Conservation (phyloP, 2,797 vertebrate genomes). For the Ctenopoma multispine region DNA sequence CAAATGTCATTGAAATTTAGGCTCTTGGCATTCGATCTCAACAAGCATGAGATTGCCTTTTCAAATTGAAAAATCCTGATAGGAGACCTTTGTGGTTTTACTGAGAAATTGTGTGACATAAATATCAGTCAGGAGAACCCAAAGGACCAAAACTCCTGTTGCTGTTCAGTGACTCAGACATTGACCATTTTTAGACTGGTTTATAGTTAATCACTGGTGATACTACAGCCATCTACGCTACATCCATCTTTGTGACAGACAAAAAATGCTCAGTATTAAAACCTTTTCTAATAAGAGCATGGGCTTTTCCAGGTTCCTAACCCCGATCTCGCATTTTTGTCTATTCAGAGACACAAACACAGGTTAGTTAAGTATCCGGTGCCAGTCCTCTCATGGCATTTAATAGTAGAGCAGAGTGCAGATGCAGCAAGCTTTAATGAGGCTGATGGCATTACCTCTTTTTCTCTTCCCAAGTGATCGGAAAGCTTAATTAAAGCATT, state of each 20-base stretch:
- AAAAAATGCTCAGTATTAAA: neutral
- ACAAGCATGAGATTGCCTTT: constrained; percentile 48
- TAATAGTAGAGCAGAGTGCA: constrained; percentile 57
- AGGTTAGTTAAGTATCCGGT: constrained; percentile 36
- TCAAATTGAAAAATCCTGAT: constrained; percentile 55
- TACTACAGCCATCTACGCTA: neutral
- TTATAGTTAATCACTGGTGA: neutral
- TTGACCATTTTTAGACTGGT: neutral
- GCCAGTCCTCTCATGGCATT: constrained; percentile 31
- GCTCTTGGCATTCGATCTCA: neutral
- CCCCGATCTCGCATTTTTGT: constrained; percentile 25
- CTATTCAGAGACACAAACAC: constrained; percentile 14
- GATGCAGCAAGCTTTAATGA: constrained; percentile 69
- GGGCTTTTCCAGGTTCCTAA: neutral
- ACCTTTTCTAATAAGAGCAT: neutral
- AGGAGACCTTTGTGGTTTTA: constrained; percentile 35
- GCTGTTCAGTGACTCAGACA: neutral
- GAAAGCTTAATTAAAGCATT: constrained; percentile 78
- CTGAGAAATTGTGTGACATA: constrained; percentile 5
- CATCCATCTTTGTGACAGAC: neutral
- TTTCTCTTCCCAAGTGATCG: constrained; percentile 68
- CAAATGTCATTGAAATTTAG: neutral
- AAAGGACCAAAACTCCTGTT: constrained; percentile 6
- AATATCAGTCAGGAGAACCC: constrained; percentile 19
- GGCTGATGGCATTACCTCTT: constrained; percentile 63